phyloP scores from a whole-genome alignment of 2,888 invertebrate species.

The Ichneumoninae sp. region DNA sequence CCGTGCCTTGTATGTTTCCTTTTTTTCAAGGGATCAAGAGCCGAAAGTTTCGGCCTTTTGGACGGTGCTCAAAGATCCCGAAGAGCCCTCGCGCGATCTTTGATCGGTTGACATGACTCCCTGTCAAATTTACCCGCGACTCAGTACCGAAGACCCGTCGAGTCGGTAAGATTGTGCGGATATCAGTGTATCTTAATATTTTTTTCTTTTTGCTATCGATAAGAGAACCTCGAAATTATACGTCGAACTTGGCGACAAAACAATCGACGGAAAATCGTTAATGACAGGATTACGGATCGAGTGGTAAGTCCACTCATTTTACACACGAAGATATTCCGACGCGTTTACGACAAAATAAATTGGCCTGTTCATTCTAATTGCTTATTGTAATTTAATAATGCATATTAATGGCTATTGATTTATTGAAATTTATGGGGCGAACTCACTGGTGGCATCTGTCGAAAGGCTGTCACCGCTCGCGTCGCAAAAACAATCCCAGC shows the following conservation, averaged over 20 bases:
- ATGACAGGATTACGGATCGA: slow-evolving; percentile 13
- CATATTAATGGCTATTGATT: not conserved
- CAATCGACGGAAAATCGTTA: slow-evolving; percentile 34
- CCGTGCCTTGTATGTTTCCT: slow-evolving; percentile 25
- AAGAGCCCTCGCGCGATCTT: slow-evolving; percentile 25
- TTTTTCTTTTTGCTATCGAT: slow-evolving; percentile 30
- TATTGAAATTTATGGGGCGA: slow-evolving; percentile 4
- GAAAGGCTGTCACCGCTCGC: slow-evolving; percentile 63
- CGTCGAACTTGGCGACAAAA: slow-evolving; percentile 49
- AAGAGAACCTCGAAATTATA: slow-evolving; percentile 60
- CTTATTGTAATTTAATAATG: not conserved
- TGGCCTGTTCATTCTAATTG: not conserved
- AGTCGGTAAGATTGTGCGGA: slow-evolving; percentile 1
- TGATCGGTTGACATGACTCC: slow-evolving; percentile 52
- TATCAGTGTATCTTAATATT: slow-evolving; percentile 31
- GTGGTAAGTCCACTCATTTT: slow-evolving; percentile 1
- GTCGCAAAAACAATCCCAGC: slow-evolving; percentile 65
- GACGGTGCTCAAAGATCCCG: slow-evolving; percentile 19
- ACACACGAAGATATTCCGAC: not conserved
- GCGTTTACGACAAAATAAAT: not conserved
- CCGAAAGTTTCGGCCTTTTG: slow-evolving; percentile 9
- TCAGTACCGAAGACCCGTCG: not conserved
- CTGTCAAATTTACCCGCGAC: slow-evolving; percentile 52
- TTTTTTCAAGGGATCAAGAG: slow-evolving; percentile 17
- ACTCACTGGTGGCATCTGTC: slow-evolving; percentile 71